phyloP scores from a whole-genome alignment of 2,797 vertebrate species.

The Alouatta caraya region DNA sequence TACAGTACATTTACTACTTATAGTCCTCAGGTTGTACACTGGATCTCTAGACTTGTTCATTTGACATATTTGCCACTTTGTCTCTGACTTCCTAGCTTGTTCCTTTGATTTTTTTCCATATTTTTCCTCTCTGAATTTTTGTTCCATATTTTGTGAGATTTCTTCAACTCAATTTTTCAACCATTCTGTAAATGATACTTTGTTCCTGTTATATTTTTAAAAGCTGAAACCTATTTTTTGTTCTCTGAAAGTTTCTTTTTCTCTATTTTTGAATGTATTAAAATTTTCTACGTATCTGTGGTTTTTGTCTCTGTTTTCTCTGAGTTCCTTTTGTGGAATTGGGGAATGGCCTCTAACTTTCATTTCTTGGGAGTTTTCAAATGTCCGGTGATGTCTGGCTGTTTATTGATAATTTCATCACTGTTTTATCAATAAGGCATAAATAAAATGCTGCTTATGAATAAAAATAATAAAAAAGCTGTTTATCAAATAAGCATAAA shows the following conservation, averaged over 20 bases:
- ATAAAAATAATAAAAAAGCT: neutral
- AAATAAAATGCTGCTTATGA: neutral
- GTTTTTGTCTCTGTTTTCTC: neutral
- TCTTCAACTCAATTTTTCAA: neutral
- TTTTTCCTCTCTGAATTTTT: neutral
- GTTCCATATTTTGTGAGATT: neutral
- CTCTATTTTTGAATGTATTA: neutral
- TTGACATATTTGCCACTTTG: neutral
- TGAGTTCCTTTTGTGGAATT: neutral
- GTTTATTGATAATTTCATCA: neutral
- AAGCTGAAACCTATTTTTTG: neutral
- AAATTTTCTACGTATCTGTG: neutral
- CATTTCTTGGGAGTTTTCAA: neutral
- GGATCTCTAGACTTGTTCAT: neutral
- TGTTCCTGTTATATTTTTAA: conserved; percentile 3
- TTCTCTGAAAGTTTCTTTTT: neutral
- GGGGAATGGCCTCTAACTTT: neutral
- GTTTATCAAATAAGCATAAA: neutral
- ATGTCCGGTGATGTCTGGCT: neutral
- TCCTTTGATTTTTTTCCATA: neutral
- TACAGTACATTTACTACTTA: neutral
- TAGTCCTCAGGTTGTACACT: neutral
- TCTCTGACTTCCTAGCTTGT: neutral
- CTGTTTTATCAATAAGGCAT: neutral
- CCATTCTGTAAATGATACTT: neutral